These are phyloP conservation scores for Sipha maydis DNA, from an alignment of 2,888 invertebrate genomes.

Conservation along the genomic window DNA sequence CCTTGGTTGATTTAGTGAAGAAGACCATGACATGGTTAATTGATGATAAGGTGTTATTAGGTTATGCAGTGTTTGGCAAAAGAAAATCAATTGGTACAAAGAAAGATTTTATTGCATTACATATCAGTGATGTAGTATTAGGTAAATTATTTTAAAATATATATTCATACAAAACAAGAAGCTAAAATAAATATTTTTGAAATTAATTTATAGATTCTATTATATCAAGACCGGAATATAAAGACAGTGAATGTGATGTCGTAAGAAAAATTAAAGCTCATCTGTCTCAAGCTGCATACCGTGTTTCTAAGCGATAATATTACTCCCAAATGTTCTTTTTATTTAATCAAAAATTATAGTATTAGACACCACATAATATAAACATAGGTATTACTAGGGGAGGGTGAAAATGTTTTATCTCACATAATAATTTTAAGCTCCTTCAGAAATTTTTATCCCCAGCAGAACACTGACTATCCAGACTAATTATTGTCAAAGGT, in stretches of 20 bases:
- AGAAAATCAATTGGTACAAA: too few relatives aligned
- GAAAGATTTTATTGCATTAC: neutral
- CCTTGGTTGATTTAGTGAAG: neutral
- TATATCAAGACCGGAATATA: rapidly evolving
- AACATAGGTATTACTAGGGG: too few relatives aligned
- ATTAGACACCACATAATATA: too few relatives aligned
- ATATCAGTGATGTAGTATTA: neutral
- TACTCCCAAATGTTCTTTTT: too few relatives aligned
- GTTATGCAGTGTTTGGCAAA: neutral
- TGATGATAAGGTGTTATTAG: neutral
- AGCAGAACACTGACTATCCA: too few relatives aligned
- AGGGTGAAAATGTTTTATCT: too few relatives aligned
- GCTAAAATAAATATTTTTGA: neutral
- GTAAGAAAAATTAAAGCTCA: neutral
- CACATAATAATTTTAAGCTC: too few relatives aligned
- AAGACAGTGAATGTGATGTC: neutral
- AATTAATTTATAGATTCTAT: neutral
- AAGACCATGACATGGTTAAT: neutral
- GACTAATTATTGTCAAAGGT: too few relatives aligned
- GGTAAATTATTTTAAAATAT: neutral
- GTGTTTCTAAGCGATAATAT: too few relatives aligned
- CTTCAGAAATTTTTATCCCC: too few relatives aligned
- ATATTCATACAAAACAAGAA: too few relatives aligned
- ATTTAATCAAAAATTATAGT: too few relatives aligned
- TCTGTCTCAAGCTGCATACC: neutral